Evolutionary conservation across 2,888 invertebrate species (phyloP).

Genomic region (Drosophila infuscata): DNA sequence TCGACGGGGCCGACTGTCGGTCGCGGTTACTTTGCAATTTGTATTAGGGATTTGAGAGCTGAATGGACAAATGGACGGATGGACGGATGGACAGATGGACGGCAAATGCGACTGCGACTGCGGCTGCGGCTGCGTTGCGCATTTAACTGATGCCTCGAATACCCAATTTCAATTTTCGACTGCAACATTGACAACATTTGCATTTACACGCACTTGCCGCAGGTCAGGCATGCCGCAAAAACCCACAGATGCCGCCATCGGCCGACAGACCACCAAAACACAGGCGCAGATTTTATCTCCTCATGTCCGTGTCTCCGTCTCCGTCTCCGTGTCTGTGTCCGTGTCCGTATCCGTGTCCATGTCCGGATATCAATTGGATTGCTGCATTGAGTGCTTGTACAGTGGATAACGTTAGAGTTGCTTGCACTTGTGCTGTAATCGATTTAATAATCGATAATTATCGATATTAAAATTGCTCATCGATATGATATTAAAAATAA

Average conservation of each 20-base stretch:
- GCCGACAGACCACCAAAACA: slow-evolving; percentile 11
- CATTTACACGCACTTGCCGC: slow-evolving; percentile 77
- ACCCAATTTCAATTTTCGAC: slow-evolving; percentile 72
- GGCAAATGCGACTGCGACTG: slow-evolving; percentile 15
- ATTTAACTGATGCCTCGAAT: slow-evolving; percentile 61
- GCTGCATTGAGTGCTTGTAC: slow-evolving; percentile 23
- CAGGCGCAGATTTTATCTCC: slow-evolving; percentile 6
- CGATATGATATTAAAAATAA: neutral
- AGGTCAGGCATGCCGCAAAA: slow-evolving; percentile 66
- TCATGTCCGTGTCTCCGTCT: slow-evolving; percentile 12
- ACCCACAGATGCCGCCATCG: slow-evolving; percentile 28
- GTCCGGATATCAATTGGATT: slow-evolving; percentile 63
- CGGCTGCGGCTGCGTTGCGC: slow-evolving; percentile 49
- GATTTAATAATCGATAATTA: neutral
- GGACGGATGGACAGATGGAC: neutral
- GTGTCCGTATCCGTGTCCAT: slow-evolving; percentile 5
- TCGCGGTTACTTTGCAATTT: slow-evolving; percentile 83
- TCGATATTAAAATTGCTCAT: neutral
- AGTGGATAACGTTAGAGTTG: slow-evolving; percentile 13
- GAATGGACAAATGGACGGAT: slow-evolving; percentile 37
- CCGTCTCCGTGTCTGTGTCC: slow-evolving; percentile 10
- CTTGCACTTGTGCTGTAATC: neutral
- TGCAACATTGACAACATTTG: slow-evolving; percentile 73
- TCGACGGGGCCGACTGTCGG: slow-evolving; percentile 35
- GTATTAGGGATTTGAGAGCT: slow-evolving; percentile 73